Evolutionary conservation across 2,797 vertebrate species (phyloP).

Genomic region (Amphiprion clarkii): DNA sequence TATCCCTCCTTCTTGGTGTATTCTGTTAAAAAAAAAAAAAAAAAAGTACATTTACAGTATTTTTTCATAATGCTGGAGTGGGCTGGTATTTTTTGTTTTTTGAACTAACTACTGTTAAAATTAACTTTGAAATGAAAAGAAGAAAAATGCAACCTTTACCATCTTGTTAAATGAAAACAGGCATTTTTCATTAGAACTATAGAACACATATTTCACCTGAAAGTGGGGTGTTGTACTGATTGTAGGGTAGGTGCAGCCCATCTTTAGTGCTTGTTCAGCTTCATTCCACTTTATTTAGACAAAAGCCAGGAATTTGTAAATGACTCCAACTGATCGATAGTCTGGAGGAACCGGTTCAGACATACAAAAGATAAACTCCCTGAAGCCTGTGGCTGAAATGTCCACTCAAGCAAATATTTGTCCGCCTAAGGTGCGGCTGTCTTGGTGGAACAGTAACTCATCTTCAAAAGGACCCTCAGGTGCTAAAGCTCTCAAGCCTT

Average conservation of each 20-base stretch:
- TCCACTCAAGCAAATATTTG: conserved; percentile 56
- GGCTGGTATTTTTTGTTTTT: neutral
- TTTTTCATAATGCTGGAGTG: neutral
- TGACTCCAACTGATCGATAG: conserved; percentile 43
- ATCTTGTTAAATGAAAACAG: neutral
- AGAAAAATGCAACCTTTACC: neutral
- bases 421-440: conserved; percentile 35
- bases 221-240: neutral
- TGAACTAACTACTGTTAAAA: neutral
- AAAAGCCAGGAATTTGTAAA: conserved; percentile 43
- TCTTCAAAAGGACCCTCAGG: conserved; percentile 30
- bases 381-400: conserved; percentile 20
- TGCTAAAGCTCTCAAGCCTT: conserved; percentile 32
- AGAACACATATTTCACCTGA: neutral
- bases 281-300: conserved; percentile 33
- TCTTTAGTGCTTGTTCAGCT: neutral
- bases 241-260: neutral
- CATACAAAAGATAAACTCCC: conserved; percentile 26
- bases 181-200: neutral
- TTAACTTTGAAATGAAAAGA: neutral
- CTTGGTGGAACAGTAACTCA: conserved; percentile 63
- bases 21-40: neutral
- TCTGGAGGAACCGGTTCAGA: conserved; percentile 33
- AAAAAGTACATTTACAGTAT: neutral
- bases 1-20: conserved; percentile 9